phyloP scores from a whole-genome alignment of 2,113 vertebrate species.

The Bungarus multicinctus region DNA sequence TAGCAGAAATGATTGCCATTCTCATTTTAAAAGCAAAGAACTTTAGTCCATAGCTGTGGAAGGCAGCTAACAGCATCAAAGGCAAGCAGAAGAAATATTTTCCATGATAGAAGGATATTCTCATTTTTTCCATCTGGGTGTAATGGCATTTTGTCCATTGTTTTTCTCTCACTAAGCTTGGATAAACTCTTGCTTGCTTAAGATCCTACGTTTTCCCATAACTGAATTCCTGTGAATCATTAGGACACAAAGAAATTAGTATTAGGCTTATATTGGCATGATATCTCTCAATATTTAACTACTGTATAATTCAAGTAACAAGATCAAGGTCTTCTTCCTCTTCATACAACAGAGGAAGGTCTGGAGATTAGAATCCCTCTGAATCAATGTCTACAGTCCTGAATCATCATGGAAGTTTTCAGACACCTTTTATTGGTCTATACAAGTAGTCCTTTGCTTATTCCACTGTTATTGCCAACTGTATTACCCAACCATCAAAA shows the following conservation, averaged over 20 bases:
- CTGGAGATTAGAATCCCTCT: background rate
- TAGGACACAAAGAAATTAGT: background rate
- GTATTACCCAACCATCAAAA: background rate
- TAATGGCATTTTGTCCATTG: background rate
- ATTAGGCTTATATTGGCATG: background rate
- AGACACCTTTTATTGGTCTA: background rate
- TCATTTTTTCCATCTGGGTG: background rate
- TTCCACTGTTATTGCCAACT: background rate
- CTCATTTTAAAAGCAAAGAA: background rate
- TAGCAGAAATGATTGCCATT: background rate
- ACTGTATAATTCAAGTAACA: background rate
- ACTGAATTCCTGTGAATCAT: background rate
- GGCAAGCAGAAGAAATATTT: background rate
- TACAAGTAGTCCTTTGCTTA: background rate
- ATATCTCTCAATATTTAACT: background rate
- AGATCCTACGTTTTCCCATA: background rate
- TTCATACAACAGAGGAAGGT: background rate
- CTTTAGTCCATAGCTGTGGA: background rate
- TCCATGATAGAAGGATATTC: background rate
- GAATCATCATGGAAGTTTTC: background rate
- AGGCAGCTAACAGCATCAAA: background rate
- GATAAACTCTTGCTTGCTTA: background rate
- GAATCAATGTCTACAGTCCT: background rate
- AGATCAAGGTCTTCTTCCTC: background rate
- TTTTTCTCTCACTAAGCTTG: background rate